Conservation (phyloP, 1,140 invertebrate genomes). For the Solenopsis invicta region DNA sequence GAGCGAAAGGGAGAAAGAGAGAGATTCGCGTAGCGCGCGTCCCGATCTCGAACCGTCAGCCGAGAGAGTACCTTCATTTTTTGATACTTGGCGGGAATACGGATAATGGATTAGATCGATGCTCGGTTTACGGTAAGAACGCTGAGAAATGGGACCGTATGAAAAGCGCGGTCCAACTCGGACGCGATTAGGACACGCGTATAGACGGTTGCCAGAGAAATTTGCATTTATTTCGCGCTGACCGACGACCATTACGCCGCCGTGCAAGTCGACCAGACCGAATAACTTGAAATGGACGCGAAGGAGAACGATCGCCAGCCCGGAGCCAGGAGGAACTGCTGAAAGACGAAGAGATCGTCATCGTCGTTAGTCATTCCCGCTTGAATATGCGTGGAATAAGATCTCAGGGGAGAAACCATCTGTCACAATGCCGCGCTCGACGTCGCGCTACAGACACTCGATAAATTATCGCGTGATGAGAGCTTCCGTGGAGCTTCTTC, state of each 20-base stretch:
- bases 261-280: constrained; percentile 23
- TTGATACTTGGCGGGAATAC: constrained; percentile 20
- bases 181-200: constrained; percentile 47
- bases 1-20: constrained; percentile 10
- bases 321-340: constrained; percentile 44
- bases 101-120: constrained; percentile 51
- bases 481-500: not conserved
- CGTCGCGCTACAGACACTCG: constrained; percentile 36
- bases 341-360: constrained; percentile 66
- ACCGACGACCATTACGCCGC: constrained; percentile 60
- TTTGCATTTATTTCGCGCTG: constrained; percentile 71
- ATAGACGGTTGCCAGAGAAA: constrained; percentile 58
- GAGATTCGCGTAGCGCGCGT: constrained; percentile 21
- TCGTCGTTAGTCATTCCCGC: constrained; percentile 71
- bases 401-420: constrained; percentile 30
- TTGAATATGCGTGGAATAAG: constrained; percentile 38
- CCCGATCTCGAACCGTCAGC: constrained; percentile 1
- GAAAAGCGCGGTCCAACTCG: constrained; percentile 31
- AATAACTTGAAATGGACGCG: constrained; percentile 66
- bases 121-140: constrained; percentile 11
- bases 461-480: constrained; percentile 32
- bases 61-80: not conserved
- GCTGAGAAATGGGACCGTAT: constrained; percentile 26
- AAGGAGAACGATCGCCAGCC: constrained; percentile 64
- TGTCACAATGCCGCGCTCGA: constrained; percentile 13